phyloP scores from a whole-genome alignment of 2,113 vertebrate species.

The Microtus richardsoni region DNA sequence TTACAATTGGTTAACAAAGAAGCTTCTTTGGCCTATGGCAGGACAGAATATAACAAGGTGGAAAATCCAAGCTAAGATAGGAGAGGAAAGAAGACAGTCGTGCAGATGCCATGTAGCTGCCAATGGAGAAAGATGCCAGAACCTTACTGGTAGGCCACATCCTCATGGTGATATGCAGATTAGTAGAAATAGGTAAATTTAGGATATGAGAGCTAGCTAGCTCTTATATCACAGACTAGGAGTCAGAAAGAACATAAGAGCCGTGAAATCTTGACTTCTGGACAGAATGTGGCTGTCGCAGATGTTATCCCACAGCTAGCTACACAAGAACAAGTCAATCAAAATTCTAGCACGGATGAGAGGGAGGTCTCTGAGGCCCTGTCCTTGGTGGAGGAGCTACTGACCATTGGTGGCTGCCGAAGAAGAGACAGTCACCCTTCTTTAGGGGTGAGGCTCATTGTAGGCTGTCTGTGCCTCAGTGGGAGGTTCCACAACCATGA shows the following conservation, averaged over 20 bases:
- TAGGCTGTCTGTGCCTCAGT: neutral
- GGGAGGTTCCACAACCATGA: neutral
- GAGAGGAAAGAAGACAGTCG: too few species aligned
- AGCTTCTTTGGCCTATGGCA: too few species aligned
- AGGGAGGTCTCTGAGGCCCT: neutral
- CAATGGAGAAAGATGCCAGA: too few species aligned
- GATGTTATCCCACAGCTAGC: neutral
- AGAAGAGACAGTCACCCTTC: neutral
- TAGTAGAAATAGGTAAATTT: too few species aligned
- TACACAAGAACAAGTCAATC: neutral
- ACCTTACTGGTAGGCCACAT: too few species aligned
- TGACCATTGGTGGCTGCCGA: neutral
- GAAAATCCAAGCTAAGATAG: too few species aligned
- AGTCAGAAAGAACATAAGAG: neutral
- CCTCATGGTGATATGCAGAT: too few species aligned
- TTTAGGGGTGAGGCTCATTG: neutral
- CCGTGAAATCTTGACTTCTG: neutral
- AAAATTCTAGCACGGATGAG: neutral
- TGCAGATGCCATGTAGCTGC: too few species aligned
- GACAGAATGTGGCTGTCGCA: neutral
- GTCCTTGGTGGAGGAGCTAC: neutral
- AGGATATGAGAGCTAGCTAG: too few species aligned
- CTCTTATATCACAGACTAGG: neutral
- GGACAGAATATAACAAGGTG: too few species aligned
- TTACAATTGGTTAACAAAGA: too few species aligned